Base-by-base conservation (phyloP, 2,797 vertebrate species). In the Xiphophorus birchmanni region DNA sequence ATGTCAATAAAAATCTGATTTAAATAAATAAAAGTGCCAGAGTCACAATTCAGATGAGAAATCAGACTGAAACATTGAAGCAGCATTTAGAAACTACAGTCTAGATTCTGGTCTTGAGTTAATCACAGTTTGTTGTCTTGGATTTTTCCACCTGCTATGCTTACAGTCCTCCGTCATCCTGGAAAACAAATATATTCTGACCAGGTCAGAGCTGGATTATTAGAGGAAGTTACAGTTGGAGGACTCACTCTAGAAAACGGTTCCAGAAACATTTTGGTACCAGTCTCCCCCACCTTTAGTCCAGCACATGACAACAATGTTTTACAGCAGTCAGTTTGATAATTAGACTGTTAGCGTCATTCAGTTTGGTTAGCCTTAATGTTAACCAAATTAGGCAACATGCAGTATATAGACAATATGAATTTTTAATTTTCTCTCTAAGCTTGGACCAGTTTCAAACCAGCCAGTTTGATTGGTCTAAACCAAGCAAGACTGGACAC, bases 1-100 rank as follows among this genome's bases (percentile, higher is more conserved):
- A 67, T 73, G 82, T 87, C 86, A 82, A 83, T 83, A 75, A 5
- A 45, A 35, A 60, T n/a, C 13, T 32, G 35, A 10, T 29, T 58
- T 50, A 69, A 67, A 50, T 42, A 67, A 82, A 78, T 29, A 58
- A 17, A 73, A 73, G 5, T 17, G 54, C 54, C 76, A 75, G 47
- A 74, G 37, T 37, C 48, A 44, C 40, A 65, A 72, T 79, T 54
- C 8, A 35, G 21, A 42, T 50, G 29, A 8, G 42, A 72, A 47
- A n/a, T 72, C 1, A 45, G 8, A 42, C 37, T 4, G 18, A 40
- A 40, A 67, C 37, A 23, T 2, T 67, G 1, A 40, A 67, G 63
- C 5, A 17, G 63, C 35, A 67, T 67, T 4, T 65, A 21, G 32
- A 37, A 65, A 13, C 15, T 18, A 63, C 32, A 67, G 6, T 65